phyloP scores from a whole-genome alignment of 2,797 vertebrate species.

The Falco novaeseelandiae region DNA sequence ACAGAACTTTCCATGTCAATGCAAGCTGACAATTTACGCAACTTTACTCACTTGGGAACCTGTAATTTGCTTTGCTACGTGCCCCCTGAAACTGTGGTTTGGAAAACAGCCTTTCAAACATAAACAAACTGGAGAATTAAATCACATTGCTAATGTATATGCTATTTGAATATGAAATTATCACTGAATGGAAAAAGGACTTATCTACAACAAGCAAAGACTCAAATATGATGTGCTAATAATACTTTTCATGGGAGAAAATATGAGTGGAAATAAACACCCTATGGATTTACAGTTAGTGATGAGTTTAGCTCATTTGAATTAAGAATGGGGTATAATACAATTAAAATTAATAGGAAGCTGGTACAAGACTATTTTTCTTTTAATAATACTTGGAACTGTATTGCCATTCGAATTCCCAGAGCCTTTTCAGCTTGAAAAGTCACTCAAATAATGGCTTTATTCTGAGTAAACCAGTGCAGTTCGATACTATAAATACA shows the following conservation, averaged over 20 bases:
- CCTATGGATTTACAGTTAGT: conserved; percentile 22
- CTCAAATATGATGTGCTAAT: conserved; percentile 44
- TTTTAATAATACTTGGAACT: neutral
- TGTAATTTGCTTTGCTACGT: neutral
- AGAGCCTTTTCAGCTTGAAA: conserved; percentile 13
- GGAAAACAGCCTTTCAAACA: conserved; percentile 24
- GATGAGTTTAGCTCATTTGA: conserved; percentile 34
- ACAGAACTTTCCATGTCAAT: neutral
- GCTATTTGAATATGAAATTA: conserved; percentile 33
- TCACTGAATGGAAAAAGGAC: neutral
- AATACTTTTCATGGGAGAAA: conserved; percentile 41
- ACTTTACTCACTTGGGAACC: neutral
- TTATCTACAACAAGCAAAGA: conserved; percentile 18
- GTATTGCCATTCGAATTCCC: neutral
- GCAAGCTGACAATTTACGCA: conserved; percentile 20
- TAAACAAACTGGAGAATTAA: conserved; percentile 39
- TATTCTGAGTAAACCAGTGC: conserved; percentile 14
- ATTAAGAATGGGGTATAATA: conserved; percentile 3
- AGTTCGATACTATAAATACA: conserved; percentile 24
- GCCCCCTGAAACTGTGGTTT: neutral
- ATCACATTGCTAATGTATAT: conserved; percentile 11
- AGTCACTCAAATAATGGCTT: conserved; percentile 25
- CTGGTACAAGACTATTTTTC: neutral
- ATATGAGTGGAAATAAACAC: conserved; percentile 33
- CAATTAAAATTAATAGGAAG: conserved; percentile 50